phyloP scores from a whole-genome alignment of 2,888 invertebrate genomes.

The Cyrtodaria siliqua region DNA sequence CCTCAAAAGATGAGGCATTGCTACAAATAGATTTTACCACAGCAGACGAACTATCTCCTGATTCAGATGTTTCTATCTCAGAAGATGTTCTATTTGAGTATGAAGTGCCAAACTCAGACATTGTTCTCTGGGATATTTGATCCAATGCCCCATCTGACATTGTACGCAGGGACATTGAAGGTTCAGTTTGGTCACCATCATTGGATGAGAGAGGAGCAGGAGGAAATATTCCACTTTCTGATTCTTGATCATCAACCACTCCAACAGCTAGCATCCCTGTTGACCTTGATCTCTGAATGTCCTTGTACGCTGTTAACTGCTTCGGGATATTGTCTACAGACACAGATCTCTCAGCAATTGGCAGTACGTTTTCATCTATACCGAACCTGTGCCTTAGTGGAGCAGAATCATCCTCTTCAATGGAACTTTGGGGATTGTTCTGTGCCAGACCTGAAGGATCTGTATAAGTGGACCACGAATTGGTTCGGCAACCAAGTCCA shows the following conservation, averaged over 20 bases:
- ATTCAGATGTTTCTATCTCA: conserved; percentile 28
- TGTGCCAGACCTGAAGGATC: conserved; percentile 39
- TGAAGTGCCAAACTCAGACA: conserved; percentile 48
- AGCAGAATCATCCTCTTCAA: conserved; percentile 57
- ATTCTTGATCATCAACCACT: conserved; percentile 50
- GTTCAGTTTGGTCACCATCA: conserved; percentile 56
- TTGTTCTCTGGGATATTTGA: conserved; percentile 41
- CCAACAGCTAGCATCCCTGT: conserved; percentile 71
- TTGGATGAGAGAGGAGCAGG: conserved; percentile 53
- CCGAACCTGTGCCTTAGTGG: conserved; percentile 70
- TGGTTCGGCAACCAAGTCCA: conserved; percentile 15
- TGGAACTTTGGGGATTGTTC: conserved; percentile 16
- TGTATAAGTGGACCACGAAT: conserved; percentile 33
- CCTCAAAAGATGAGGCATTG: conserved; percentile 39
- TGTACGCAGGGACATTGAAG: conserved; percentile 48
- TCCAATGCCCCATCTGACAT: conserved; percentile 56
- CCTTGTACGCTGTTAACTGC: conserved; percentile 40
- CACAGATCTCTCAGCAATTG: conserved; percentile 71
- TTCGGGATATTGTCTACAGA: conserved; percentile 76
- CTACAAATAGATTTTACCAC: conserved; percentile 45
- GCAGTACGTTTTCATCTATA: conserved; percentile 70
- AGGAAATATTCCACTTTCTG: conserved; percentile 77
- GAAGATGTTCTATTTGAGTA: conserved; percentile 52
- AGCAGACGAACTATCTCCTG: conserved; percentile 43
- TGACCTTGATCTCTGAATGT: conserved; percentile 72